Percentiles rank a stretch among this genome's conserved stretches.
Conservation (phyloP, 2,113 vertebrate genomes). For the Odobenus rosmarus region DNA sequence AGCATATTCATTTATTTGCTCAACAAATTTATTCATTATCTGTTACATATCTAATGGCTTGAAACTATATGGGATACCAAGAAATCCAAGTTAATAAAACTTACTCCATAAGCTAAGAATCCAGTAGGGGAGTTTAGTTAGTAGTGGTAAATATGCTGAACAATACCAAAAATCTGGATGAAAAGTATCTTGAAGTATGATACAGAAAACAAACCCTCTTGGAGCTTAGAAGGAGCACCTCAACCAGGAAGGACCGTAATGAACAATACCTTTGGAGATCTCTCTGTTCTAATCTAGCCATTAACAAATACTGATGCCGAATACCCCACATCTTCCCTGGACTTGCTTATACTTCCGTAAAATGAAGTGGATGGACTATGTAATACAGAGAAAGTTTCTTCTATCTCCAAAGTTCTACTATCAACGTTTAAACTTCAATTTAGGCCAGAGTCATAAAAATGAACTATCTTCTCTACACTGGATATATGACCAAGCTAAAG, state of each 20-base stretch:
- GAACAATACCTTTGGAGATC: not conserved
- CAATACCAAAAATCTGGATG: not conserved
- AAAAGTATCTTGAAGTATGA: not conserved
- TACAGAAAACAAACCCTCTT: not conserved
- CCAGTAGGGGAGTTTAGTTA: not conserved
- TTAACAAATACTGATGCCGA: not conserved
- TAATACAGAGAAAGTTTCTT: not conserved
- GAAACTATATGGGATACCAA: not conserved
- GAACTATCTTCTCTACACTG: not conserved
- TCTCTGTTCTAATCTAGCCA: not conserved
- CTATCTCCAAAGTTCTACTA: not conserved
- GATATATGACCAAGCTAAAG: not conserved
- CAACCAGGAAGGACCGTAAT: not conserved
- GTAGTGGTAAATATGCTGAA: not conserved
- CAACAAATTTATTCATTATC: slow-evolving; percentile 2
- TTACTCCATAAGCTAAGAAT: slow-evolving; percentile 14
- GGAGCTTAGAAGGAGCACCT: not conserved
- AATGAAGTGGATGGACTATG: not conserved
- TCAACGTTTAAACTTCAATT: not conserved
- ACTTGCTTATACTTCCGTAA: not conserved
- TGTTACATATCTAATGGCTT: not conserved
- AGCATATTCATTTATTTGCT: not conserved
- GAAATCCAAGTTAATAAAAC: not conserved
- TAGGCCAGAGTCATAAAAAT: slow-evolving; percentile 35
- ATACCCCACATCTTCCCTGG: not conserved